phyloP scores from a whole-genome alignment of 1,140 invertebrate genomes.

The Zaprionus taronus region DNA sequence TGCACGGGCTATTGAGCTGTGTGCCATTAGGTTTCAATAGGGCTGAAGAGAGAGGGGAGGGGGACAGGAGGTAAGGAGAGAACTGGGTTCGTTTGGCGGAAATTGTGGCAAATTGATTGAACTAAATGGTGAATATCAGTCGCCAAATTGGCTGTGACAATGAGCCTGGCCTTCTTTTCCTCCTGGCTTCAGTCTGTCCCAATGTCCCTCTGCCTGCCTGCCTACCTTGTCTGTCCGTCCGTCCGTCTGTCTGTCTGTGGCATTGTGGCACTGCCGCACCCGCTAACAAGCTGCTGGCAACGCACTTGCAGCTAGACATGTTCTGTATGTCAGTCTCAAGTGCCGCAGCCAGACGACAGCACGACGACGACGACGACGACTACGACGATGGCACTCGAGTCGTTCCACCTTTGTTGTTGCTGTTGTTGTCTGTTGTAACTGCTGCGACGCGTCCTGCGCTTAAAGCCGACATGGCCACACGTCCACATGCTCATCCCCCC shows the following conservation, averaged over 20 bases:
- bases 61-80: not conserved
- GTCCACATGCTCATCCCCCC: not conserved
- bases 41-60: not conserved
- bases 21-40: constrained; percentile 77
- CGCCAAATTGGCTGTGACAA: constrained; percentile 76
- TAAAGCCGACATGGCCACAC: constrained; percentile 24
- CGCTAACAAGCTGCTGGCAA: constrained; percentile 56
- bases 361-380: constrained; percentile 18
- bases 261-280: constrained; percentile 14
- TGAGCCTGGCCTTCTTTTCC: constrained; percentile 24
- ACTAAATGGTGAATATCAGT: constrained; percentile 79
- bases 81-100: constrained; percentile 51
- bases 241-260: constrained; percentile 19
- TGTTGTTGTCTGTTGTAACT: constrained; percentile 23
- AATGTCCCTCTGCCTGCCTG: not conserved
- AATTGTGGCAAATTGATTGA: constrained; percentile 81
- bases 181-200: not conserved
- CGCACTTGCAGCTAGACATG: constrained; percentile 68
- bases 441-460: constrained; percentile 13
- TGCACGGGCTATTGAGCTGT: constrained; percentile 51
- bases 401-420: constrained; percentile 32
- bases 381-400: constrained; percentile 40
- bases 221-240: constrained; percentile 7
- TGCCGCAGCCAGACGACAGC: constrained; percentile 65
- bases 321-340: constrained; percentile 77